Base-by-base conservation (phyloP, 2,113 vertebrate genomes). In the Pluvialis apricaria region DNA sequence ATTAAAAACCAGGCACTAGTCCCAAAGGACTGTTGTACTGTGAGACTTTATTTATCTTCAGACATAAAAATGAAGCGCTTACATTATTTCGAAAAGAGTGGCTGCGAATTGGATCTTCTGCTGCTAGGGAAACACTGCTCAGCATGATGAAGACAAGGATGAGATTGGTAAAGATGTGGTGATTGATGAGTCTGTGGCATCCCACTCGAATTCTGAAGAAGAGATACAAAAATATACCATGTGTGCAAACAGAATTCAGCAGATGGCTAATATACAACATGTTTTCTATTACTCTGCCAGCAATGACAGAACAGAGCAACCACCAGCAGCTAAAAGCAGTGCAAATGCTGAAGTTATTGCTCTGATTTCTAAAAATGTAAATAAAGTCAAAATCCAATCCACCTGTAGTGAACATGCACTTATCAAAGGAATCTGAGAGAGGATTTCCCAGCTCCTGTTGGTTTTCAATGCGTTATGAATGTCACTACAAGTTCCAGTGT, bases 121-220 rank as follows among this genome's bases (percentile, higher is more conserved):
- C 99, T 18, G 99, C 99, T 5, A 99, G 98, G 19, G 99, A 99
- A 24, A 98, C 99, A 3, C 99, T 99, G 98, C 99, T 99, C 94
- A 99, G 98, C 99, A 99, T 99, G 98, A 99, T 99, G 98, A 99
- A 99, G 82, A 99, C 99, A 29, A 99, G 98, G 98, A 99, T 99
- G 96, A 99, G 99, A 98, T 99, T 99, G 97, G 99, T 99, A 97
- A 99, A 99, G 94, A 99, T 98, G 96, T 99, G 99, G 86, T 99
- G 99, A 98, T 99, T 99, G 97, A 99, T 99, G 86, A 99, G 99
- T 83, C 97, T 98, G 97, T 99, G 99, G 97, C 99, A 99, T 85
- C 98, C 98, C 94, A 99, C 99, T 7, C 99, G 99, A 95, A 99
- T 96, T 97, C 99, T 99, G 96, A 72, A 94, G 81, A 78, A 90